Conservation (phyloP, 2,888 invertebrate species). For the Linnaemya vulpina region DNA sequence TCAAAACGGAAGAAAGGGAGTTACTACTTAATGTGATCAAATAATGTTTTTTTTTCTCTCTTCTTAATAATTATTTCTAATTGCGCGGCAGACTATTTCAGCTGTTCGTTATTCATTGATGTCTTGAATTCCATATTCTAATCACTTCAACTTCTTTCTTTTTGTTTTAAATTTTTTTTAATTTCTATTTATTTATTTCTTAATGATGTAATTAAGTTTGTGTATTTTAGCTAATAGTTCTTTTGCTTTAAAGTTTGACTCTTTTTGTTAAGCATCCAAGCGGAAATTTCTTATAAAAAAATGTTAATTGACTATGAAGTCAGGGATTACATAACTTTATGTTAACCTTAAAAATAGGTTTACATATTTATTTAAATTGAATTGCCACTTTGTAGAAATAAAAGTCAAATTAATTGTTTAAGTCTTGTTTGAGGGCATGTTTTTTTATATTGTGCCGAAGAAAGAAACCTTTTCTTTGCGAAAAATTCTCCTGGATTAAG, state of each 20-base stretch:
- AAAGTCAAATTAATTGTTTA: too few relatives aligned
- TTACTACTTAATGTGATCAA: neutral
- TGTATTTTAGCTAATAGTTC: neutral
- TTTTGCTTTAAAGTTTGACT: constrained; percentile 6
- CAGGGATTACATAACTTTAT: constrained; percentile 5
- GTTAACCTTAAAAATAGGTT: constrained; percentile 3
- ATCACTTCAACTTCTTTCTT: constrained; percentile 13
- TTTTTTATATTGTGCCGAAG: too few relatives aligned
- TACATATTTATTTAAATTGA: neutral
- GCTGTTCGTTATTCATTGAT: constrained; percentile 23
- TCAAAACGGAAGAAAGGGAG: constrained; percentile 30
- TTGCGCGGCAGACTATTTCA: neutral
- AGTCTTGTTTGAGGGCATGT: too few relatives aligned
- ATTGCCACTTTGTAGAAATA: neutral
- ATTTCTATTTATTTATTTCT: neutral
- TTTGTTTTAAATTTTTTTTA: constrained; percentile 4
- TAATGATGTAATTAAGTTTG: neutral
- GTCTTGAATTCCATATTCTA: constrained; percentile 22
- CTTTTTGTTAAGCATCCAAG: constrained; percentile 14
- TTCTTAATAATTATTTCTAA: neutral
- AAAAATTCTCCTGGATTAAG: too few relatives aligned
- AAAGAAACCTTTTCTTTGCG: too few relatives aligned
- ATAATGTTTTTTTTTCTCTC: neutral
- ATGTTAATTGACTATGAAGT: neutral
- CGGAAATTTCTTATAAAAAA: constrained; percentile 24